Base-by-base conservation (phyloP, 2,797 vertebrate genomes). In the Enteromius argenteus region DNA sequence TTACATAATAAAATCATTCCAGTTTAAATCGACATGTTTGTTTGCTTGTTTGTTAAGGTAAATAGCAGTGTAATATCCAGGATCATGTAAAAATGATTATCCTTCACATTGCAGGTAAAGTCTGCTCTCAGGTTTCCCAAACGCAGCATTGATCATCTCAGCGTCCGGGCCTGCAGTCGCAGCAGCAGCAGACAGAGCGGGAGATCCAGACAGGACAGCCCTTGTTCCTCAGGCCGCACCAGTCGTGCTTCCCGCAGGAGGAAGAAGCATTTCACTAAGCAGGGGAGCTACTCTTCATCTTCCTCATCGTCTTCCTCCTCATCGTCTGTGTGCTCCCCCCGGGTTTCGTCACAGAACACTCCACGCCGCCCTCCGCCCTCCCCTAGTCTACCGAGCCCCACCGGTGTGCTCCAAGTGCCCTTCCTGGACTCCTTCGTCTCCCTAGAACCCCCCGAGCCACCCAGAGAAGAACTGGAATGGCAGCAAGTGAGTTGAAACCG, bases 111-210 rank as follows among this genome's bases (percentile, higher is more conserved):
- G 53, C 53, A 99, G 98, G 88, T 98, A 73, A 99, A 96, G 88
- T 98, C 98, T 76, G 96, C 97, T 77, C 90, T 99, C 85, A 93
- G 93, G 88, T 93, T 96, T 77, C 96, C 96, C 6, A 93, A 91
- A 69, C 39, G 86, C 53, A 90, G 86, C 69, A 46, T 91, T 80
- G 94, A 92, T 53, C 86, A 91, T 86, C 89, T 89, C 69, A n/a
- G 83, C 76, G 32, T 89, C 5, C 58, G 77, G 6, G 42, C 64
- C 53, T 80, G 81, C 39, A 92, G 89, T 80, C 91, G 90, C 76
- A 58, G 69, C 69, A 67, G 64, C 44, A 85, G 67, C 83, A 67
- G 79, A 46, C 80, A 84, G 51, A 42, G 46, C 35, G 10, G 64
- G 51, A 64, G 27, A 86, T 86, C 75, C 89, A 86, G 0, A 77